A percentile compares a stretch with the other conserved stretches of the same genome.
phyloP scores from a whole-genome alignment of 2,888 invertebrate species.

The Abrostola triplasia region DNA sequence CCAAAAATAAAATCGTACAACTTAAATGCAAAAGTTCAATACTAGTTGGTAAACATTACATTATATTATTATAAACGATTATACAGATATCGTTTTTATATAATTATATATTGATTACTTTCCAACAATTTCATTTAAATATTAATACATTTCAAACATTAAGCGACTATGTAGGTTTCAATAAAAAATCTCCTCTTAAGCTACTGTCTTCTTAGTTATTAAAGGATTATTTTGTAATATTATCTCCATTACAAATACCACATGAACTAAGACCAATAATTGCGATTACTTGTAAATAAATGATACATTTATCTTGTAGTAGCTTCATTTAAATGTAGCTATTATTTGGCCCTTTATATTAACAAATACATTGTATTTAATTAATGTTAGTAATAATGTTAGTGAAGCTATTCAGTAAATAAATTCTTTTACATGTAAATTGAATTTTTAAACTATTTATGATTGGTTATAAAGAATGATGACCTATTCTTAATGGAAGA shows the following conservation, averaged over 20 bases:
- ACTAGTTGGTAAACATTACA: no score
- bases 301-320: background rate
- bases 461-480: slow-evolving; percentile 14
- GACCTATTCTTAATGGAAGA: slow-evolving; percentile 7
- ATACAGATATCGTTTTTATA: no score
- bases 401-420: slow-evolving; percentile 27
- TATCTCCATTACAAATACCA: slow-evolving; percentile 1
- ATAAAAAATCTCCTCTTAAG: no score
- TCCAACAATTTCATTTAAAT: no score
- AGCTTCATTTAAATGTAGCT: slow-evolving; percentile 9
- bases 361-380: slow-evolving; percentile 21
- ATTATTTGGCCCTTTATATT: slow-evolving; percentile 1
- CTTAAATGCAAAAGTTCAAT: no score
- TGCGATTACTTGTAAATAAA: slow-evolving; percentile 32
- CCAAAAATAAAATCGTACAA: no score
- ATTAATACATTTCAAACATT: no score
- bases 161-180: no score
- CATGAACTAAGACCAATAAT: slow-evolving; percentile 43
- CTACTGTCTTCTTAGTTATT: background rate
- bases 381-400: slow-evolving; percentile 26
- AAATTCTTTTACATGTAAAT: slow-evolving; percentile 25
- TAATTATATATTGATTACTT: no score
- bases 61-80: no score
- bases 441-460: slow-evolving; percentile 28
- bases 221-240: background rate